Conservation (phyloP, 2,797 vertebrate genomes). For the Crenuchus spilurus region DNA sequence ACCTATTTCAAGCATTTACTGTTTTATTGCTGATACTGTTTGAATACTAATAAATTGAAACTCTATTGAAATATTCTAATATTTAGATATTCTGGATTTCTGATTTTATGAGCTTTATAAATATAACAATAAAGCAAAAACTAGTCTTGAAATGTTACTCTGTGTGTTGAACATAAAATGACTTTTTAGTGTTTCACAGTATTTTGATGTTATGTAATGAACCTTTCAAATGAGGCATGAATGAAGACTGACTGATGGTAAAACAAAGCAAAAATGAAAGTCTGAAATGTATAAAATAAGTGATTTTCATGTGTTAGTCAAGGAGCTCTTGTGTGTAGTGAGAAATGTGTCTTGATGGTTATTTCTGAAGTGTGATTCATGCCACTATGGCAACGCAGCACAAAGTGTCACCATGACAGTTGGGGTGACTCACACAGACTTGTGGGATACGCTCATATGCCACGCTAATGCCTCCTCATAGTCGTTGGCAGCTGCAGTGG, state of each 20-base stretch:
- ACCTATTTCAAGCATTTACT: too few species aligned
- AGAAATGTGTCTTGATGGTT: constrained; percentile 12
- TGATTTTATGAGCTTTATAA: too few species aligned
- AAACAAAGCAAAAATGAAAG: neutral
- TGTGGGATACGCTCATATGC: constrained; percentile 37
- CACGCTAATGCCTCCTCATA: constrained; percentile 16
- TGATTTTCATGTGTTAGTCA: neutral
- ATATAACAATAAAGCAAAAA: too few species aligned
- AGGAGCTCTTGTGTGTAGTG: neutral
- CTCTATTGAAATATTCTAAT: too few species aligned
- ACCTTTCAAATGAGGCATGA: neutral
- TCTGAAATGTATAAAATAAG: neutral
- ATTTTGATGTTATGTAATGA: too few species aligned
- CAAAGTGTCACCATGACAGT: constrained; percentile 49
- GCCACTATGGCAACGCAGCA: constrained; percentile 56
- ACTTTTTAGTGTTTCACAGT: too few species aligned
- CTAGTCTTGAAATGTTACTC: too few species aligned
- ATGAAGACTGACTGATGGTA: neutral
- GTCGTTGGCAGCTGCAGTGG: constrained; percentile 17
- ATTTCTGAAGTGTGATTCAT: constrained; percentile 65
- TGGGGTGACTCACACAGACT: constrained; percentile 61
- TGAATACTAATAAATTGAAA: too few species aligned
- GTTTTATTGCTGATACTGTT: too few species aligned
- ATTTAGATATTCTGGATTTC: too few species aligned
- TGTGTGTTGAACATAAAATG: too few species aligned